These are phyloP conservation scores for Agrenia bidenticulata DNA, from an alignment of 2,888 invertebrate genomes.

Conservation along the genomic window DNA sequence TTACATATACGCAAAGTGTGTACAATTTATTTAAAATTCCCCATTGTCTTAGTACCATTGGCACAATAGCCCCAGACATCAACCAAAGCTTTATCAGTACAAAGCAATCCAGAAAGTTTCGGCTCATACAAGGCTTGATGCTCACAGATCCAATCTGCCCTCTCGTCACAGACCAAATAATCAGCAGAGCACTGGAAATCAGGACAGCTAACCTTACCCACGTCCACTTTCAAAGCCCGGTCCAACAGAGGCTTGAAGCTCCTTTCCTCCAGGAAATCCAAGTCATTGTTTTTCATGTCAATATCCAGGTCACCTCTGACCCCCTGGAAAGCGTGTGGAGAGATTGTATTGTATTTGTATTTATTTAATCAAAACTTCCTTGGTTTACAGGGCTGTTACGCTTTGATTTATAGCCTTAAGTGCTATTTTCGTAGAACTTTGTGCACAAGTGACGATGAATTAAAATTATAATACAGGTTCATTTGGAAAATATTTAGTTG, in stretches of 20 bases:
- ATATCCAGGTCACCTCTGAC: background rate
- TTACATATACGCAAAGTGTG: no score
- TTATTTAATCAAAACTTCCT: no score
- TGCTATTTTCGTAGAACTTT: no score
- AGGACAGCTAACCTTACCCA: background rate
- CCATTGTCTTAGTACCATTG: no score
- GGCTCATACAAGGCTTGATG: background rate
- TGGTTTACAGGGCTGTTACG: no score
- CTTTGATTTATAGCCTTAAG: no score
- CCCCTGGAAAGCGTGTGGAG: background rate
- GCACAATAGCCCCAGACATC: no score
- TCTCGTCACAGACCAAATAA: background rate
- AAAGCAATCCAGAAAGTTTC: background rate
- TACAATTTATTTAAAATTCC: no score
- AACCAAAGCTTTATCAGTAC: background rate
- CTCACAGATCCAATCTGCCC: slow-evolving; percentile 1
- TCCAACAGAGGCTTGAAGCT: background rate
- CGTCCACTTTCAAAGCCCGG: background rate
- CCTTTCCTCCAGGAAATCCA: background rate
- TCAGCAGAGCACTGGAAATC: background rate
- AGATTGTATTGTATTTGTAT: background rate
- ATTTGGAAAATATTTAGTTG: no score
- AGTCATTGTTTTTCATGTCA: background rate
- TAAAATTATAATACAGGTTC: no score
- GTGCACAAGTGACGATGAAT: no score